Percentiles rank a stretch among this genome's conserved stretches.
These are phyloP conservation scores for Pelusios castaneus DNA, from an alignment of 2,113 vertebrate species.

Conservation along the genomic window DNA sequence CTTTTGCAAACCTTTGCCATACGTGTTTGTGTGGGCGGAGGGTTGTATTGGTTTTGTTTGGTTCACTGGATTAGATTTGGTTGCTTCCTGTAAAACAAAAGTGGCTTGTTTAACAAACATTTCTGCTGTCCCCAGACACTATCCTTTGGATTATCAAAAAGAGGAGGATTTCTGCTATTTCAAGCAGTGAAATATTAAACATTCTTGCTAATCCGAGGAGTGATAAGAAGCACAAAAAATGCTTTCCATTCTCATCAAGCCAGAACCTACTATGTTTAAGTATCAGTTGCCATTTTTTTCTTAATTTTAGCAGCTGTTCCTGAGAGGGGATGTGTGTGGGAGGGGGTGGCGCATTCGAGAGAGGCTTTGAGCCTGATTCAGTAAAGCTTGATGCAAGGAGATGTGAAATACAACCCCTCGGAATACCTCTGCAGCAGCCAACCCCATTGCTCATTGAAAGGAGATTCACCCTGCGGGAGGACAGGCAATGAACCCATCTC, in stretches of 20 bases:
- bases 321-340: slow-evolving; percentile 6
- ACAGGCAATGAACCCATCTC: neutral
- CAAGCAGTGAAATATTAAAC: neutral
- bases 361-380: neutral
- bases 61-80: neutral
- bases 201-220: neutral
- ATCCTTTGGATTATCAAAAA: accelerated
- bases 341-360: slow-evolving; percentile 9
- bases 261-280: slow-evolving; percentile 36
- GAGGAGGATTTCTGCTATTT: neutral
- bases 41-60: neutral
- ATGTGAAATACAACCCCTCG: accelerated
- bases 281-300: slow-evolving; percentile 19
- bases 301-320: slow-evolving; percentile 24
- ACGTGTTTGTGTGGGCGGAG: neutral
- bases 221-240: neutral
- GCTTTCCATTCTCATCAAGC: neutral
- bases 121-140: neutral
- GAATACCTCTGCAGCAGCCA: accelerated
- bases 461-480: neutral
- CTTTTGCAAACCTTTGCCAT: neutral
- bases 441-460: accelerated
- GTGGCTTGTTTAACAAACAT: neutral
- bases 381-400: neutral
- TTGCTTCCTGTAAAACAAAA: neutral